phyloP scores from a whole-genome alignment of 2,888 invertebrate species.

The Agrilus mali region DNA sequence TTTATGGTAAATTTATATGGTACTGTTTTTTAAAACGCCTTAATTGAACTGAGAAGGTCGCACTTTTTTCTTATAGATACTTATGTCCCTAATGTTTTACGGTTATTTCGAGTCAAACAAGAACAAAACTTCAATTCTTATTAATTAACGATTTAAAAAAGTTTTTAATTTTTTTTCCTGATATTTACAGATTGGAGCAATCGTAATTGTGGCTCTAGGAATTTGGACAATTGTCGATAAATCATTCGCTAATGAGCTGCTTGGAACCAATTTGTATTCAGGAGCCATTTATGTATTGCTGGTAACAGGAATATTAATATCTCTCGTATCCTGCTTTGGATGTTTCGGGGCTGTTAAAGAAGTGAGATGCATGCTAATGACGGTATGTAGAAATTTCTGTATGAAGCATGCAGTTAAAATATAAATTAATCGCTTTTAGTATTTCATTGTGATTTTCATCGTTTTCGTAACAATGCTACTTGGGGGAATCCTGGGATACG shows the following conservation, averaged over 20 bases:
- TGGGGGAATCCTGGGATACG: slow-evolving; percentile 9
- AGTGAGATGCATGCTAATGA: slow-evolving; percentile 84
- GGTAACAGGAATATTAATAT: slow-evolving; percentile 67
- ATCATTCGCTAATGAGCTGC: slow-evolving; percentile 69
- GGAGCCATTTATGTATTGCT: slow-evolving; percentile 78
- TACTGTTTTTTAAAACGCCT: no score
- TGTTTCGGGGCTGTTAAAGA: slow-evolving; percentile 90
- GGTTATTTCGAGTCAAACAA: no score
- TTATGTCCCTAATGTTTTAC: no score
- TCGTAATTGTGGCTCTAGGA: slow-evolving; percentile 63
- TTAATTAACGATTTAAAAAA: no score
- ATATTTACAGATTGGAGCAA: slow-evolving; percentile 58
- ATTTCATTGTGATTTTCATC: slow-evolving; percentile 77
- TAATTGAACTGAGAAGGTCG: no score
- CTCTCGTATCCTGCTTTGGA: slow-evolving; percentile 78
- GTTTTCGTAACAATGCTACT: slow-evolving; percentile 70
- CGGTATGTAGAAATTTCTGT: slow-evolving; percentile 45
- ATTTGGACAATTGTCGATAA: slow-evolving; percentile 78
- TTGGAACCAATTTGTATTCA: slow-evolving; percentile 78
- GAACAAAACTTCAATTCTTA: no score
- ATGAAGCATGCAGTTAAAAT: not conserved
- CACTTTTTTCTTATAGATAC: no score
- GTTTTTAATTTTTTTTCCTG: no score
- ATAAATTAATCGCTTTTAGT: slow-evolving; percentile 43
- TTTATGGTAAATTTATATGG: no score